Evolutionary conservation across 2,888 invertebrate species (phyloP).

Genomic region (Trissoscelio sp.): DNA sequence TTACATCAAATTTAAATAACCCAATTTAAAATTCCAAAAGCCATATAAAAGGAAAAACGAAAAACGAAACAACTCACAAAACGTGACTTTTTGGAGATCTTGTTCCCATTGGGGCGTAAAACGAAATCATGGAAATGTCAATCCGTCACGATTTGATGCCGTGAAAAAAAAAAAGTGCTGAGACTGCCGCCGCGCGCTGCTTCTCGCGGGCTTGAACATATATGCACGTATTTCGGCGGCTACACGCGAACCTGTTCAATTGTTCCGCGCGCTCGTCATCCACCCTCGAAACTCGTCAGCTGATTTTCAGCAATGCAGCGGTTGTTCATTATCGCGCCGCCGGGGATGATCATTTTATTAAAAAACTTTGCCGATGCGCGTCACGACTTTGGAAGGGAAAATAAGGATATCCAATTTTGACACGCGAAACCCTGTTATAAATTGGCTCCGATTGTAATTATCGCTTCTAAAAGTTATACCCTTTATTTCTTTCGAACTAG

Average conservation of each 20-base stretch:
- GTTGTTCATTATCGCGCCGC: conserved; percentile 66
- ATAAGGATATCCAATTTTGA: conserved; percentile 59
- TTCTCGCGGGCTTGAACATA: conserved; percentile 33
- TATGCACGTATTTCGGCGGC: conserved; percentile 27
- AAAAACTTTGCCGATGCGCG: conserved; percentile 68
- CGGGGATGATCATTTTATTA: conserved; percentile 68
- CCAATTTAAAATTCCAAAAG: no score
- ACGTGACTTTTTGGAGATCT: no score
- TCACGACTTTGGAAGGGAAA: conserved; percentile 47
- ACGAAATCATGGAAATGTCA: conserved; percentile 48
- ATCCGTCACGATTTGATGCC: conserved; percentile 50
- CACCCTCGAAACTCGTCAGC: conserved; percentile 72
- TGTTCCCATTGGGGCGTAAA: no score
- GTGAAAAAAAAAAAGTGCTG: conserved; percentile 52
- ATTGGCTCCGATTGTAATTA: conserved; percentile 45
- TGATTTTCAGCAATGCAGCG: conserved; percentile 74
- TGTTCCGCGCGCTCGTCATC: conserved; percentile 74
- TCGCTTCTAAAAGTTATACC: conserved; percentile 1
- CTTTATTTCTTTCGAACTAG: background rate
- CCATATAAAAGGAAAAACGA: no score
- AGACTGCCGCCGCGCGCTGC: conserved; percentile 28
- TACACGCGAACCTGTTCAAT: conserved; percentile 75
- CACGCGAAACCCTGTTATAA: conserved; percentile 32
- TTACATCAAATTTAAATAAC: no score
- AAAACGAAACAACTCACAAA: no score